A percentile compares a stretch with the other conserved stretches of the same genome.
Conservation (phyloP, 2,797 vertebrate genomes). For the Phoebastria nigripes region DNA sequence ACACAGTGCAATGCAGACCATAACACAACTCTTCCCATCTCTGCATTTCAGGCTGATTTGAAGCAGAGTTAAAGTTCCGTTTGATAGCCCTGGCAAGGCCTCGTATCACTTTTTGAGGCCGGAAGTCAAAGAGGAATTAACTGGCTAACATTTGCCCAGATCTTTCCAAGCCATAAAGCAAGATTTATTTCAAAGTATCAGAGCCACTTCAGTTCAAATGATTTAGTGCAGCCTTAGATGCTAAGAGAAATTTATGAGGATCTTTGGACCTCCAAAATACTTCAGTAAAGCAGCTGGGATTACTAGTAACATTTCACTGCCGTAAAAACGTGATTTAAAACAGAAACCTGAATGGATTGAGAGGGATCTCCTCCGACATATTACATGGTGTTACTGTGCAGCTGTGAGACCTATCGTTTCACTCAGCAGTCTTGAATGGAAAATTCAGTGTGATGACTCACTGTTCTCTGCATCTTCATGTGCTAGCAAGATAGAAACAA, state of each 20-base stretch:
- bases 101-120: not conserved
- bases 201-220: not conserved
- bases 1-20: not conserved
- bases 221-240: not conserved
- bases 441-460: not conserved
- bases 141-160: not conserved
- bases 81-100: not conserved
- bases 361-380: not conserved
- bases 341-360: not conserved
- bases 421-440: not conserved
- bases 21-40: not conserved
- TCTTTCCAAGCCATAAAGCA: not conserved
- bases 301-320: not conserved
- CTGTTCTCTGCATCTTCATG: not conserved
- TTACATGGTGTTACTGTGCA: not conserved
- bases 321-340: not conserved
- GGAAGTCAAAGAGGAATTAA: not conserved
- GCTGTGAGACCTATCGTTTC: not conserved
- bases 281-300: not conserved
- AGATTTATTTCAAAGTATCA: conserved; percentile 13
- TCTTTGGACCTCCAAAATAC: not conserved
- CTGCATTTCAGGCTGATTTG: not conserved
- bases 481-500: not conserved
- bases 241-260: not conserved
- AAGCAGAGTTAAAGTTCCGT: not conserved